These are phyloP conservation scores for Heteropelma amictum DNA, from an alignment of 2,888 invertebrate species.

Conservation along the genomic window DNA sequence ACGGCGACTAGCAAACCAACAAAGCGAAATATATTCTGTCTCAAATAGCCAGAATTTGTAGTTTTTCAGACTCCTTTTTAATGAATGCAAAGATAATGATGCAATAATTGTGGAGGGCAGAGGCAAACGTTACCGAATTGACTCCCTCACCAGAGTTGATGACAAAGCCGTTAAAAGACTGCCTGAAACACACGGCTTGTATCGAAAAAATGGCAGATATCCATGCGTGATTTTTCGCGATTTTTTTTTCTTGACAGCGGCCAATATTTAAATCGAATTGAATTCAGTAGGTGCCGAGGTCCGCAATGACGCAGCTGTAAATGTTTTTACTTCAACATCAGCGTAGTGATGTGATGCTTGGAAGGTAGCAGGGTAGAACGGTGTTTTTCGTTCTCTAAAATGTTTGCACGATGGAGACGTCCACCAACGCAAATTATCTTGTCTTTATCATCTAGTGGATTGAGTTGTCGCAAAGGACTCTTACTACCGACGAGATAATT, in stretches of 20 bases:
- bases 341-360: constrained; percentile 25
- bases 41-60: neutral
- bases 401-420: constrained; percentile 36
- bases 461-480: neutral
- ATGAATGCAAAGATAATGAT: neutral
- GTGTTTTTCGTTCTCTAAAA: constrained; percentile 27
- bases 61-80: neutral
- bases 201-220: constrained; percentile 45
- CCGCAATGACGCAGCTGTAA: constrained; percentile 53
- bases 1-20: neutral
- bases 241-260: constrained; percentile 60
- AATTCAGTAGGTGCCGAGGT: constrained; percentile 49
- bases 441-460: constrained; percentile 35
- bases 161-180: neutral
- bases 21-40: neutral
- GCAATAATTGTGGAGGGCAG: neutral
- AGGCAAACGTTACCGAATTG: constrained; percentile 52
- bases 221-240: constrained; percentile 12
- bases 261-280: constrained; percentile 62
- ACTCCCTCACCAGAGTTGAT: neutral
- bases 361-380: constrained; percentile 31
- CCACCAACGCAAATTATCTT: constrained; percentile 52
- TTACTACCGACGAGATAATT: neutral
- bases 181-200: no score
- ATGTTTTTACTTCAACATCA: constrained; percentile 54